A percentile compares a stretch with the other conserved stretches of the same genome.
Conservation (phyloP, 2,113 vertebrate species). For the Platichthys stellatus region DNA sequence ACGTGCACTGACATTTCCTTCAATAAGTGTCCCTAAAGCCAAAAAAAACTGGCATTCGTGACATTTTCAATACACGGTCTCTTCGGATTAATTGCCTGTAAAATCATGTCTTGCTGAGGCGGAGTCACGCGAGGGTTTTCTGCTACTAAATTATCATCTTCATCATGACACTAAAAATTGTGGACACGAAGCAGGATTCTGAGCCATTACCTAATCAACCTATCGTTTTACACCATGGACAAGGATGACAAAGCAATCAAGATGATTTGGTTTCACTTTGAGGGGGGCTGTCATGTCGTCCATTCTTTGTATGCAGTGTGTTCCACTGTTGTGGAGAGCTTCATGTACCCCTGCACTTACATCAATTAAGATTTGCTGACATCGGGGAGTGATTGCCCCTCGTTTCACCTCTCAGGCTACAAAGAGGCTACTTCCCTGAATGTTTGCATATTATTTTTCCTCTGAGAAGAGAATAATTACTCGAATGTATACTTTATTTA, state of each 20-base stretch:
- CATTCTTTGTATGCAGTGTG: not conserved
- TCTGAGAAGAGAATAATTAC: too few relatives aligned
- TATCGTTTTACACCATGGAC: too few relatives aligned
- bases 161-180: not conserved
- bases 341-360: too few relatives aligned
- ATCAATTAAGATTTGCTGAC: too few relatives aligned
- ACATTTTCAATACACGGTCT: conserved; percentile 11
- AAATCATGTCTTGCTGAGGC: not conserved
- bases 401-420: too few relatives aligned
- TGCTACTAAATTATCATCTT: not conserved
- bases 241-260: not conserved
- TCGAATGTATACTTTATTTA: too few relatives aligned
- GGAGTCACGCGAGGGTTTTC: not conserved
- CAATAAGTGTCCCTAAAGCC: conserved; percentile 20
- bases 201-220: too few relatives aligned
- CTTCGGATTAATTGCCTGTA: conserved; percentile 11
- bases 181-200: too few relatives aligned
- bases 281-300: not conserved
- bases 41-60: conserved; percentile 28
- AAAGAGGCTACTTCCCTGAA: too few relatives aligned
- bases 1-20: conserved; percentile 42
- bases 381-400: too few relatives aligned
- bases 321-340: too few relatives aligned
- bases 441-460: too few relatives aligned
- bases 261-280: not conserved